A percentile compares a stretch with the other conserved stretches of the same genome.
These are phyloP conservation scores for Anthrax anthrax DNA, from an alignment of 2,888 invertebrate genomes.

Conservation along the genomic window DNA sequence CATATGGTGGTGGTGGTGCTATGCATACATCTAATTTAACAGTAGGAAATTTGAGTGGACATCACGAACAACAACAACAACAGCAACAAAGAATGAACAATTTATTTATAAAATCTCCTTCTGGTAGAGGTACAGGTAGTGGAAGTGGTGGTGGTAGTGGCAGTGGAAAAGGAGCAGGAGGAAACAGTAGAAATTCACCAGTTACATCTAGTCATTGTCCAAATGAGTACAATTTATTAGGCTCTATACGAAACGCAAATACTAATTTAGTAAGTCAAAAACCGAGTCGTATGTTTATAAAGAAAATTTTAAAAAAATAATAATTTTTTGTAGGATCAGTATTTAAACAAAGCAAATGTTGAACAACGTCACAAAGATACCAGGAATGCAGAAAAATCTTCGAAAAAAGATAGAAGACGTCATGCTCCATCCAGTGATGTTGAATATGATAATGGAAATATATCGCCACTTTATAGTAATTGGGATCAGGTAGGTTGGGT, in stretches of 20 bases:
- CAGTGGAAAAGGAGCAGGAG: background rate
- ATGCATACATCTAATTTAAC: conserved; percentile 5
- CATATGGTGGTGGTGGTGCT: background rate
- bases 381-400: conserved; percentile 12
- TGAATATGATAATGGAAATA: conserved; percentile 44
- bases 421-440: conserved; percentile 30
- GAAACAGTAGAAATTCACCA: background rate
- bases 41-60: conserved; percentile 3
- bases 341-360: conserved; percentile 35
- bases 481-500: conserved; percentile 41
- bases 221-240: conserved; percentile 9
- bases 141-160: background rate
- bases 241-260: conserved; percentile 5
- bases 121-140: background rate
- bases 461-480: conserved; percentile 54
- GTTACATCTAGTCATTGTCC: conserved; percentile 13
- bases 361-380: conserved; percentile 23
- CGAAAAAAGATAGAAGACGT: conserved; percentile 12
- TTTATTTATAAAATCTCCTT: conserved; percentile 10
- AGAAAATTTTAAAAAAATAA: too few relatives aligned
- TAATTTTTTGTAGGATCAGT: conserved; percentile 11
- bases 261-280: conserved; percentile 8
- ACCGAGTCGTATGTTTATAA: too few relatives aligned
- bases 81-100: conserved; percentile 11
- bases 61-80: background rate